phyloP scores from a whole-genome alignment of 1,140 invertebrate genomes.

The Aphelenchoides avenae region DNA sequence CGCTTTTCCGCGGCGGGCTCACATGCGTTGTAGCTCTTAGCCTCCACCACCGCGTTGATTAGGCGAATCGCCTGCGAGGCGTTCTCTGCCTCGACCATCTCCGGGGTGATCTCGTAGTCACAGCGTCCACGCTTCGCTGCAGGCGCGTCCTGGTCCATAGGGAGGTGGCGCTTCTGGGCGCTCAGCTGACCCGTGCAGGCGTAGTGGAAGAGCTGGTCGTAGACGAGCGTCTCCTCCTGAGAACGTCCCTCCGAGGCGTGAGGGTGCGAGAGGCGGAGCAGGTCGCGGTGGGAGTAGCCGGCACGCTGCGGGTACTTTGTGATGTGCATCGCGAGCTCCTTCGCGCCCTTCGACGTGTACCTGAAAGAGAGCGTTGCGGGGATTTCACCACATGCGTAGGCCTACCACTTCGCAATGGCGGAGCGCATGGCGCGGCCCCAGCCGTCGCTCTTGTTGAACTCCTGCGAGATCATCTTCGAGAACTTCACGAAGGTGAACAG shows the following conservation, averaged over 20 bases:
- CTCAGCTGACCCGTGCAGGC: conserved; percentile 39
- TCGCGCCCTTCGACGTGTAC: too few species aligned
- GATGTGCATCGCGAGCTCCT: conserved; percentile 66
- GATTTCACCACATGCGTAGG: too few species aligned
- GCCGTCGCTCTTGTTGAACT: conserved; percentile 32
- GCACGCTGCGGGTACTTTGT: conserved; percentile 67
- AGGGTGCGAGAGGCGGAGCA: conserved; percentile 68
- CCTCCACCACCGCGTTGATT: conserved; percentile 8
- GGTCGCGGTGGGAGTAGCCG: conserved; percentile 69
- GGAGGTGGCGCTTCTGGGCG: too few species aligned
- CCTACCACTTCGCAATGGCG: conserved; percentile 40
- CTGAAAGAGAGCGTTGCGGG: too few species aligned
- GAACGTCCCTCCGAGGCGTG: conserved; percentile 31
- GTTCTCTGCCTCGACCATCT: conserved; percentile 23
- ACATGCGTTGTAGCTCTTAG: conserved; percentile 2
- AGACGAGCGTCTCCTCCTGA: conserved; percentile 37
- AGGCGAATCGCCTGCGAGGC: conserved; percentile 24
- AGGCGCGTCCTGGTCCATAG: too few species aligned
- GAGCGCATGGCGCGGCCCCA: conserved; percentile 51
- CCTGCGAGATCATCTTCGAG: conserved; percentile 44
- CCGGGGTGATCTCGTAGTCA: conserved; percentile 60
- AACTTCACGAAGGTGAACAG: conserved; percentile 60
- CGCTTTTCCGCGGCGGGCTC: conserved; percentile 16
- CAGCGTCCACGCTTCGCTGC: conserved; percentile 10
- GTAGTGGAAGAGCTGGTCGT: conserved; percentile 49